Conservation (phyloP, 2,113 vertebrate genomes). For the Brachypteracias leptosomus region DNA sequence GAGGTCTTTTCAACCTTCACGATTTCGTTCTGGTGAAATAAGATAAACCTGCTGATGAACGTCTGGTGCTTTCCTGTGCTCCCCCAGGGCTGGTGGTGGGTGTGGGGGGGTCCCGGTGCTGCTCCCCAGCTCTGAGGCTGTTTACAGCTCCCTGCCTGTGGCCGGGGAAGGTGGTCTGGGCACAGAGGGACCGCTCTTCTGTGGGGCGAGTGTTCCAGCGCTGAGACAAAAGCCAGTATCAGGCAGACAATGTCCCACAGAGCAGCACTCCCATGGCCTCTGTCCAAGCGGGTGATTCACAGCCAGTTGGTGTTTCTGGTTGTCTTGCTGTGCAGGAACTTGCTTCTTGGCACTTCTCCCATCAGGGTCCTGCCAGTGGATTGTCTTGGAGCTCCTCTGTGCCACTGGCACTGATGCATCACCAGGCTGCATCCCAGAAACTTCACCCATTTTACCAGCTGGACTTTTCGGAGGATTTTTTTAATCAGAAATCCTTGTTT, state of each 20-base stretch:
- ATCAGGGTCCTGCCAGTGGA: rapidly evolving
- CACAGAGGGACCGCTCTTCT: not conserved
- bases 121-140: not conserved
- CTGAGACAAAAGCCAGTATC: not conserved
- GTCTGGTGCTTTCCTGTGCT: not conserved
- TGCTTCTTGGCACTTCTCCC: not conserved
- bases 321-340: rapidly evolving
- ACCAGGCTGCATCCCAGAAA: not conserved
- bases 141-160: not conserved
- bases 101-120: not conserved
- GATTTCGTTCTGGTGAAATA: not conserved
- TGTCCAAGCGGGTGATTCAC: not conserved
- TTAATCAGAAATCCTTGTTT: not conserved
- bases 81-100: not conserved
- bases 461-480: not conserved
- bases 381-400: rapidly evolving
- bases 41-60: not conserved
- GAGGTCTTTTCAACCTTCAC: no score
- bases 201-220: rapidly evolving
- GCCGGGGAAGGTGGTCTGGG: not conserved
- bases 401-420: rapidly evolving
- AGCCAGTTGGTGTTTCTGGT: not conserved
- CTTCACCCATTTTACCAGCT: not conserved
- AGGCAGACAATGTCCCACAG: constrained; percentile 2
- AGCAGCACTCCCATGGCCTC: not conserved